Base-by-base conservation (phyloP, 2,888 invertebrate genomes). In the Cheiracanthium punctorium region DNA sequence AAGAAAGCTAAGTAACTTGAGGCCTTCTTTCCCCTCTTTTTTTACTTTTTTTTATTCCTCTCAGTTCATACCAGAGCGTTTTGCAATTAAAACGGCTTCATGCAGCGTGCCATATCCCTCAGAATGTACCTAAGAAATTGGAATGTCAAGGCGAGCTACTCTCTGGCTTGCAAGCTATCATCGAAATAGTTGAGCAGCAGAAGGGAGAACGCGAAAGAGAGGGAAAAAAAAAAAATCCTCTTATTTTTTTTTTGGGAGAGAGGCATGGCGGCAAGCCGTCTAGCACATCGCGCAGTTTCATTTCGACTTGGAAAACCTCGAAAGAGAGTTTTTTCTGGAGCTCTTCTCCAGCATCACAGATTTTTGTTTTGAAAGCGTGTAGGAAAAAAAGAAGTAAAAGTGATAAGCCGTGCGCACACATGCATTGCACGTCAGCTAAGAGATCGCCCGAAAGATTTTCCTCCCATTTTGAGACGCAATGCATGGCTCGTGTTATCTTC, bases 101-200 rank as follows among this genome's bases (percentile, higher is more conserved):
- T 43, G 52, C 73, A 20, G 72, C 69, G 81, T 81, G 74, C 81
- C 30, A 33, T 81, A 74, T 67, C 69, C 29, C 77, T 70, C 30
- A 17, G 17, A n/a, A 14, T 29, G 67, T 52, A 52, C 43, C 71
- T 30, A 29, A n/a, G n/a, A 24, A 37, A 20, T 28, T 29, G 82
- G 75, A 76, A 82, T 82, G 75, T 82, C 82, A 82, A 82, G 82
- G 81, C 67, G 33, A 81, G 67, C 81, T 24, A 74, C 74, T 81
- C 73, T 65, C 17, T n/a, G 28, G 28, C 72, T 72, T 73, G 33
- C 69, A 43, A 70, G 58, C 79, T 52, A 70, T 79, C 72, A 37
- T 29, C 29, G 80, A 64, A 72, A 80, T 72, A 43, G 80, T 71
- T 30, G 79, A n/a, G n/a, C n/a, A n/a, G n/a, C n/a, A n/a, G n/a